A percentile compares a stretch with the other conserved stretches of the same genome.
These are phyloP conservation scores for Simalia tracyae DNA, from an alignment of 2,797 vertebrate species.

Conservation along the genomic window DNA sequence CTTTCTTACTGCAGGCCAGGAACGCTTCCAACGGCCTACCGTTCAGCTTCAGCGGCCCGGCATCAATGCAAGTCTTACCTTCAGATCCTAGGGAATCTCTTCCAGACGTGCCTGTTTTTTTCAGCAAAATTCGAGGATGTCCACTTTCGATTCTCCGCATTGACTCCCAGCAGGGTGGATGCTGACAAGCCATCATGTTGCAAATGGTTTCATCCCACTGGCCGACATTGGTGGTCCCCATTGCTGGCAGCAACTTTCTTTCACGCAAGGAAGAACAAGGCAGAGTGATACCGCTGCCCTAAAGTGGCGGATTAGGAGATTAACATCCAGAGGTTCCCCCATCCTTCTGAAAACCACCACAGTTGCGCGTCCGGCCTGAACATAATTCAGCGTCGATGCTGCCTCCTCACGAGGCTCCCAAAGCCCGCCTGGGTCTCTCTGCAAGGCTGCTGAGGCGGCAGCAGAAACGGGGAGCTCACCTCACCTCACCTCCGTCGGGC, in stretches of 20 bases:
- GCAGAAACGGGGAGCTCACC: not conserved
- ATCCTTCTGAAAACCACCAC: not conserved
- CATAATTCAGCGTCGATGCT: not conserved
- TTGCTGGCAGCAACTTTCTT: not conserved
- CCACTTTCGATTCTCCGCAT: constrained; percentile 66
- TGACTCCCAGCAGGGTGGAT: constrained; percentile 72
- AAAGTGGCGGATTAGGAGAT: not conserved
- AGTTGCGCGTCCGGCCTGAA: not conserved
- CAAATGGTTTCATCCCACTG: constrained; percentile 70
- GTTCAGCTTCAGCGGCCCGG: not conserved
- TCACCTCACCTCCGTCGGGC: not conserved
- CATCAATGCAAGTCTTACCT: constrained; percentile 36
- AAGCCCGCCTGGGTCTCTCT: too few species aligned
- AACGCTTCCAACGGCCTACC: too few species aligned
- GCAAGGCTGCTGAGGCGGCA: not conserved
- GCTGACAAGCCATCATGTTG: constrained; percentile 56
- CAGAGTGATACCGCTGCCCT: not conserved
- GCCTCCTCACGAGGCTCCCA: not conserved
- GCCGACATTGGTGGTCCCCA: constrained; percentile 33
- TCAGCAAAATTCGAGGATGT: constrained; percentile 52
- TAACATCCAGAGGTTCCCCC: too few species aligned
- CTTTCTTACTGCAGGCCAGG: not conserved
- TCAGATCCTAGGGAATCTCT: constrained; percentile 18
- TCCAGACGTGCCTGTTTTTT: not conserved
- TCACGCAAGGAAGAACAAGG: not conserved